Base-by-base conservation (phyloP, 2,797 vertebrate genomes). In the Distichodus sexfasciatus region DNA sequence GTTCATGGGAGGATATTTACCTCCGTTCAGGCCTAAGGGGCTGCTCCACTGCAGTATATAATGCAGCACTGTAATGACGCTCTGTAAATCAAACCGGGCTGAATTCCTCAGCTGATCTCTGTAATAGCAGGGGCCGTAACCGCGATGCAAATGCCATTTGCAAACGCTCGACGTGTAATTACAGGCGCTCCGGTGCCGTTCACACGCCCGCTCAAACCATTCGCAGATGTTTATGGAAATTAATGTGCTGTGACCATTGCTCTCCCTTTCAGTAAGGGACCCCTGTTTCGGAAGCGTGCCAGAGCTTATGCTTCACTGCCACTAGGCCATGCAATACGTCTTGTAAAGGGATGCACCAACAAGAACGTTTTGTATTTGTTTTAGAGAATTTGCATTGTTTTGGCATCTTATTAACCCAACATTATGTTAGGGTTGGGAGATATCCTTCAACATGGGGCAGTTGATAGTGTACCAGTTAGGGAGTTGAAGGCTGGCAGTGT, bases 161-260 rank as follows among this genome's bases (percentile, higher is more conserved):
- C 66, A n/a, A n/a, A n/a, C n/a, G 57, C 76, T 79, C 61, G 43
- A 40, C 75, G 65, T 69, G 23, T 76, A 70, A 79, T 60, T 70
- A 80, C 69, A 51, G 75, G 40, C 54, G 72, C 33, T 48, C 40
- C 35, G 44, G 69, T 2, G 55, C 66, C 17, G 38, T 62, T 80
- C 63, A 61, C 15, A 61, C 19, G 29, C 64, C 54, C 66, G 46
- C 77, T 57, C 63, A 80, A 81, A 79, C 65, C 53, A 36, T 51
- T 6, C 55, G 51, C 74, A 80, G 68, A 78, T 83, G 77, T 85
- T 81, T 80, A 81, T 77, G 64, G 76, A 79, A 83, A 79, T 41
- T 67, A 8, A 23, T 43, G 67, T 72, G 11, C 19, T 44, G 24
- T 65, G 55, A 50, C 60, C 15, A 38, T 55, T 48, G 64, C 35